Conservation (phyloP, 2,888 invertebrate genomes). For the Sesamia inferens region DNA sequence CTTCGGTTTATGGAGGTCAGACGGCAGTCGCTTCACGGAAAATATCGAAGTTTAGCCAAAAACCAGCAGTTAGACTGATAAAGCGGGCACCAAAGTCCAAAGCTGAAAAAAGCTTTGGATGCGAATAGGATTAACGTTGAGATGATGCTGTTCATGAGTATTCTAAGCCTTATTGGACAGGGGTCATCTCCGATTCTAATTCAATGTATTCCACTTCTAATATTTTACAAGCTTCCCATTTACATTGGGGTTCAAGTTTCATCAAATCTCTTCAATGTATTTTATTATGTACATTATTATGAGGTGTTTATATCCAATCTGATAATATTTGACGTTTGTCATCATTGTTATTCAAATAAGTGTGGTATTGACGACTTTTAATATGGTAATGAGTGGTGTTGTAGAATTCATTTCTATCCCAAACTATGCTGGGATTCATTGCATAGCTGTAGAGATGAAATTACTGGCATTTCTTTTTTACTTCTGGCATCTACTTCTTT, state of each 20-base stretch:
- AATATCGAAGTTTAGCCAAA: too few species aligned
- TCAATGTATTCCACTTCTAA: neutral
- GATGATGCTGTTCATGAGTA: too few species aligned
- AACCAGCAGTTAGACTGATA: too few species aligned
- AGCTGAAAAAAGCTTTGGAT: too few species aligned
- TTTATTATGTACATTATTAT: neutral
- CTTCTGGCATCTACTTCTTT: too few species aligned
- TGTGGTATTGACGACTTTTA: constrained; percentile 1
- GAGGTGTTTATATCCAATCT: constrained; percentile 14
- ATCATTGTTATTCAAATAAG: constrained; percentile 36
- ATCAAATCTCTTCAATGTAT: neutral
- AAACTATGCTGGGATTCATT: neutral
- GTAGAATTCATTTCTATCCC: neutral
- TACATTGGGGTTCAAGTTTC: neutral
- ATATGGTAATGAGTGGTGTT: constrained; percentile 11
- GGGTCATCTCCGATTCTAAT: neutral
- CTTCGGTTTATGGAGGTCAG: too few species aligned
- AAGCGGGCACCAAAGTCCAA: too few species aligned
- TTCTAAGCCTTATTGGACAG: neutral
- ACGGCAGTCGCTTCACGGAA: too few species aligned
- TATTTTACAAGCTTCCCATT: neutral
- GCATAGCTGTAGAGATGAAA: neutral
- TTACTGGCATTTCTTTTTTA: neutral
- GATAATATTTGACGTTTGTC: constrained; percentile 13
- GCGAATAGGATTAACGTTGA: too few species aligned